phyloP scores from a whole-genome alignment of 2,113 vertebrate species.

The Pomatorhinus ruficollis region DNA sequence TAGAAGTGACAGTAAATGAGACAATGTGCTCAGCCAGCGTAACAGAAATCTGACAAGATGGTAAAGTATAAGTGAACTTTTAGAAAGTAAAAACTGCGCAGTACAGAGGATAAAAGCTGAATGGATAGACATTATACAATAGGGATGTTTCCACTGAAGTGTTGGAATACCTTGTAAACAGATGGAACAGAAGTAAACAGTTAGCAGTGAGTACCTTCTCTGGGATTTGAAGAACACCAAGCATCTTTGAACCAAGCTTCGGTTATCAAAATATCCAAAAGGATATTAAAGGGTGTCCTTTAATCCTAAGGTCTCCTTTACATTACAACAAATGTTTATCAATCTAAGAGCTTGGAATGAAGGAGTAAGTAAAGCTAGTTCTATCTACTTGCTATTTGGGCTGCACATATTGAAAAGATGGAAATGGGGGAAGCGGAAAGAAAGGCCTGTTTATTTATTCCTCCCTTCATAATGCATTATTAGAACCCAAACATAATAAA shows the following conservation, averaged over 20 bases:
- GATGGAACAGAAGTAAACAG: not conserved
- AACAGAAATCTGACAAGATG: conserved; percentile 32
- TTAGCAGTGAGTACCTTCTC: not conserved
- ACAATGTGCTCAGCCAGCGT: not conserved
- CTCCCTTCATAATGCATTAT: not conserved
- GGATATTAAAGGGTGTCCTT: not conserved
- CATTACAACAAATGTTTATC: not conserved
- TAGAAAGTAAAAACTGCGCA: not conserved
- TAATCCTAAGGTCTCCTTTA: not conserved
- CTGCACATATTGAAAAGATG: not conserved
- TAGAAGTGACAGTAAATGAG: conserved; percentile 45
- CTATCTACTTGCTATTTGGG: not conserved
- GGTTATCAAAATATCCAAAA: not conserved
- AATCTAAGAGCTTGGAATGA: not conserved
- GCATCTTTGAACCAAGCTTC: not conserved
- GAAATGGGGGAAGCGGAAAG: not conserved
- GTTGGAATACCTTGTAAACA: not conserved
- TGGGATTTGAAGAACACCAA: not conserved
- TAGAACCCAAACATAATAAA: not conserved
- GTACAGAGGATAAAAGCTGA: not conserved
- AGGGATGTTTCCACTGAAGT: not conserved
- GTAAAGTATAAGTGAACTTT: not conserved
- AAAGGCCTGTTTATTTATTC: not conserved
- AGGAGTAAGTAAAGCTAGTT: not conserved
- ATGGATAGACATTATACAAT: conserved; percentile 3